Evolutionary conservation across 1,140 invertebrate genomes (phyloP), one percentile per base, ranked within the genome.

Genomic region (Lepeophtheirus salmonis): DNA sequence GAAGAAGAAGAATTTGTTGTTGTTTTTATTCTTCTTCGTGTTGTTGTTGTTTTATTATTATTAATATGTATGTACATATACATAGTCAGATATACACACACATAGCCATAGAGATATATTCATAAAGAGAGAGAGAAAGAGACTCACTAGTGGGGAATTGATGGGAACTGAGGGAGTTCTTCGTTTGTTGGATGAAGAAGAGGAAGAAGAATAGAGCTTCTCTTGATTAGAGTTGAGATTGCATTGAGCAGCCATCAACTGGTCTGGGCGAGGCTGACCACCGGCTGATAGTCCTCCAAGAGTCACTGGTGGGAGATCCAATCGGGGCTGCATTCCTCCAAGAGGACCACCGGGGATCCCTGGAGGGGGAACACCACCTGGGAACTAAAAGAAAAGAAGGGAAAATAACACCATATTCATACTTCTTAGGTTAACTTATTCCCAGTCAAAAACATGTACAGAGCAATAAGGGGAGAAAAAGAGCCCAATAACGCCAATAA

Each of bases 371-470:
- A 54, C 23, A 12, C 53, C 50, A 24, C 62, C 48, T 53, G 49
- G 59, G 49, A 61, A 61, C 59, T 61, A 23, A 24, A 61, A 61
- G 14, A 61, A 52, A 61, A n/a, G n/a, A 21, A 18, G 14, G 52
- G 13, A 56, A 17, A 63, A 55, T 26, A 18, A 14, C 22, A 55
- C 16, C 52, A 60, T 23, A 49, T 22, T 24, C 20, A 53, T 41
- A 56, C 57, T n/a, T n/a, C n/a, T n/a, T n/a, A n/a, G n/a, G n/a
- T n/a, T n/a, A n/a, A n/a, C n/a, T n/a, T n/a, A n/a, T n/a, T n/a
- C n/a, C n/a, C n/a, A n/a, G n/a, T n/a, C n/a, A n/a, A n/a, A n/a
- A n/a, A n/a, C n/a, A n/a, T n/a, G n/a, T n/a, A n/a, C n/a, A n/a
- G n/a, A n/a, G n/a, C n/a, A n/a, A n/a, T n/a, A n/a, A n/a, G n/a